Conservation (phyloP, 64 coral and sea anemone species). For the Pachyseris speciosa region DNA sequence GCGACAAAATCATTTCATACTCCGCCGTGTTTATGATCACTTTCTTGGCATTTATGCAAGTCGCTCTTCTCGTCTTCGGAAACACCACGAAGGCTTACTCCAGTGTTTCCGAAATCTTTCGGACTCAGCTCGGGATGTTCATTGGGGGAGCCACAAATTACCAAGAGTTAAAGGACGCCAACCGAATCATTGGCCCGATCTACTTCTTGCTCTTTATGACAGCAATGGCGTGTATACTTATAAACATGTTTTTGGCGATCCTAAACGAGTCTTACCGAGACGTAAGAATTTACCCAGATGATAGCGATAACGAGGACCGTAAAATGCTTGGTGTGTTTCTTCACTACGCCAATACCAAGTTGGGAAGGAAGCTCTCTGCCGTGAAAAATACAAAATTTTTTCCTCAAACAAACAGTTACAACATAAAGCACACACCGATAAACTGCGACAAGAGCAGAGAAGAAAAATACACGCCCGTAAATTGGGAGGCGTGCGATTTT, state of each 20-base stretch:
- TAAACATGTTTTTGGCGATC: conserved; percentile 97
- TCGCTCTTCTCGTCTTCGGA: conserved; percentile 86
- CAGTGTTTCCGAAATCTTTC: conserved; percentile 69
- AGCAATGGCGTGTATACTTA: conserved; percentile 83
- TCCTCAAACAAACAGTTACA: conserved; percentile 70
- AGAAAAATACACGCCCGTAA: conserved; percentile 56
- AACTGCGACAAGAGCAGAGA: background rate
- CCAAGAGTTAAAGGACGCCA: conserved; percentile 60
- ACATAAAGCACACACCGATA: conserved; percentile 21
- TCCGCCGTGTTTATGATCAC: conserved; percentile 84
- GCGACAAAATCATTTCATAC: conserved; percentile 73
- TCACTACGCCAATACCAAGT: conserved; percentile 67
- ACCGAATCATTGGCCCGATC: conserved; percentile 70
- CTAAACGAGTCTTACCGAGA: conserved; percentile 86
- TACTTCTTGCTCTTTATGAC: conserved; percentile 88
- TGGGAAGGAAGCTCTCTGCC: conserved; percentile 35
- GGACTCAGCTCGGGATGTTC: conserved; percentile 88
- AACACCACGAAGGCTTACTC: conserved; percentile 68
- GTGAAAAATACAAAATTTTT: conserved; percentile 64
- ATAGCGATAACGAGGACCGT: conserved; percentile 66
- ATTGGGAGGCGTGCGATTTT: background rate
- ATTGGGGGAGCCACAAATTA: conserved; percentile 80
- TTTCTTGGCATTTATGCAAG: conserved; percentile 84
- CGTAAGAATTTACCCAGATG: conserved; percentile 65
- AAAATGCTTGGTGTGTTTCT: conserved; percentile 83